phyloP scores from a whole-genome alignment of 2,113 vertebrate species.

The Lota lota region DNA sequence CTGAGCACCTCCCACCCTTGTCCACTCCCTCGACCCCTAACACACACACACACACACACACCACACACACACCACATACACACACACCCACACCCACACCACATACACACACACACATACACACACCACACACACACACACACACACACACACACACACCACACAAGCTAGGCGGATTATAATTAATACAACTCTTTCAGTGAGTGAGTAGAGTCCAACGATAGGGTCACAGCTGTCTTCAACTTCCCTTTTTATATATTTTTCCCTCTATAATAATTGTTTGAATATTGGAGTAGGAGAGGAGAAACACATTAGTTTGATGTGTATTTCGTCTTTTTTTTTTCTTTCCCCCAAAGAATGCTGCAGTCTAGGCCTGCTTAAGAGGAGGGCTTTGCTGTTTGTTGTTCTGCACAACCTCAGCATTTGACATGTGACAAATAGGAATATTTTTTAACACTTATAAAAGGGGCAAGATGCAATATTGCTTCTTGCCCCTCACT shows the following conservation, averaged over 20 bases:
- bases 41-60: conserved; percentile 23
- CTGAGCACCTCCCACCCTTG: conserved; percentile 22
- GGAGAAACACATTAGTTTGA: too few species aligned
- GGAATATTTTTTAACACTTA: too few species aligned
- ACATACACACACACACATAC: too few species aligned
- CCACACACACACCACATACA: conserved; percentile 20
- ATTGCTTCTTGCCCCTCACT: too few species aligned
- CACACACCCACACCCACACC: conserved; percentile 1
- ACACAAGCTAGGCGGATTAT: conserved; percentile 57
- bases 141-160: conserved; percentile 7
- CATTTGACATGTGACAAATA: too few species aligned
- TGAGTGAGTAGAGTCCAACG: conserved; percentile 53
- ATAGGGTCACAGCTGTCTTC: conserved; percentile 57
- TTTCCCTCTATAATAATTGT: conserved; percentile 16
- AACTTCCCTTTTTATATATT: conserved; percentile 20
- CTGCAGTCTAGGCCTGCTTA: too few species aligned
- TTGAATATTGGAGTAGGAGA: not conserved
- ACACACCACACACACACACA: not conserved
- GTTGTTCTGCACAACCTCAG: too few species aligned
- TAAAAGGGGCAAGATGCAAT: too few species aligned
- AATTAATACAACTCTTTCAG: conserved; percentile 65
- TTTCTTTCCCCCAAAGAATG: too few species aligned
- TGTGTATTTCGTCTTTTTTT: too few species aligned
- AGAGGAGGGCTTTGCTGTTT: too few species aligned
- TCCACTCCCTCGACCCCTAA: conserved; percentile 8